Conservation (phyloP, 1,140 invertebrate species). For the Orussus abietinus region DNA sequence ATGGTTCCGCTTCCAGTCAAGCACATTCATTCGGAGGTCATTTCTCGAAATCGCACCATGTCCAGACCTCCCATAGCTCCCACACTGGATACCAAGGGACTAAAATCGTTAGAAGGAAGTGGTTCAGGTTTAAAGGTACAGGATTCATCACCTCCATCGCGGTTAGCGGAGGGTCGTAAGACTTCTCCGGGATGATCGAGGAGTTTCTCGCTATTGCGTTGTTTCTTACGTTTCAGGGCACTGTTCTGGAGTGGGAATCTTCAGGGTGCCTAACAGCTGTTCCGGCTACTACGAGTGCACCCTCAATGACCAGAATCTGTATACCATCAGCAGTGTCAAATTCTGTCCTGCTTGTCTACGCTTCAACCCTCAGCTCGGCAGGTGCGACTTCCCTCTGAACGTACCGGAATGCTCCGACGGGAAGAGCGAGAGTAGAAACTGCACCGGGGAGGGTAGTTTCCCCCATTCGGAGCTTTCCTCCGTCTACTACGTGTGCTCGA, state of each 20-base stretch:
- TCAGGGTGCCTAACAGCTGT: conserved; percentile 40
- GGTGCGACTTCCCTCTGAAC: background rate
- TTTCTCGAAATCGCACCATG: too few species aligned
- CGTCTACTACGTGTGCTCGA: background rate
- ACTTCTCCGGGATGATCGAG: too few species aligned
- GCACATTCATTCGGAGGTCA: too few species aligned
- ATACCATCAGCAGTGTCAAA: background rate
- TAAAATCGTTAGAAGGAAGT: too few species aligned
- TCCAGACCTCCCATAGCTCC: too few species aligned
- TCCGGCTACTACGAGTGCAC: conserved; percentile 43
- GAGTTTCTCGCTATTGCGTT: too few species aligned
- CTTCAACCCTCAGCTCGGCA: background rate
- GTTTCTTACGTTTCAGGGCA: conserved; percentile 11
- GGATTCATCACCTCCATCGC: too few species aligned
- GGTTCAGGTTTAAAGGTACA: too few species aligned
- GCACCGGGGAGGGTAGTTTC: conserved; percentile 2
- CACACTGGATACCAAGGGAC: too few species aligned
- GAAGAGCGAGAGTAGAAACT: background rate
- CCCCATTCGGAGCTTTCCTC: background rate
- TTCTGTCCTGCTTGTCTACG: conserved; percentile 6
- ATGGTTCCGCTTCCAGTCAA: too few species aligned
- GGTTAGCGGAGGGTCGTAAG: too few species aligned
- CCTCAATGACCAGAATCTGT: background rate
- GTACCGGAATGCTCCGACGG: conserved; percentile 7
- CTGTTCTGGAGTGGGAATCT: conserved; percentile 36